Base-by-base conservation (phyloP, 2,113 vertebrate species). In the Poeciliopsis occidentalis region DNA sequence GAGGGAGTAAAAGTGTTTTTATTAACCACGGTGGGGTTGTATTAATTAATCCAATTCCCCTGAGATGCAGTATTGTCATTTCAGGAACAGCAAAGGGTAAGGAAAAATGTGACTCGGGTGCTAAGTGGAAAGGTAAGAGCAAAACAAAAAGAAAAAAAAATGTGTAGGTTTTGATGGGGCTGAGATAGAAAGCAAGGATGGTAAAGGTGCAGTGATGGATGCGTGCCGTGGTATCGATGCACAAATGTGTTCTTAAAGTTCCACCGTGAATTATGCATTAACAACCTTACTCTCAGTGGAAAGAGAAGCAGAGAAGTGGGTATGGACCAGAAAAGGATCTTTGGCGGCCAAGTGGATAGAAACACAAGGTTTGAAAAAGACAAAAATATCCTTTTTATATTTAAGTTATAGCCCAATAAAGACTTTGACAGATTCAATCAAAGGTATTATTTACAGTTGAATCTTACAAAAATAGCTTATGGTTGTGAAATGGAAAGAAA, bases 251-350 rank as follows among this genome's bases (percentile, higher is more conserved):
- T 72, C 67, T 82, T 85, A 76, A 73, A 77, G 75, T 73, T 64
- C 32, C 44, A 73, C 71, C 78, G 81, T 85, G 76, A 81, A 92
- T 92, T 87, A 91, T 87, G 62, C 68, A 88, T 87, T 82, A 90
- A 76, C 77, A 34, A 64, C 64, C 44, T 60, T 66, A 65, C 71
- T 85, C 84, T 80, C 68, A 57, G 70, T 70, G 68, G 76, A 70
- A 64, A 54, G 19, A 57, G 66, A 69, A 32, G 39, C 27, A n/a
- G 75, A 67, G 74, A 37, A 64, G 67, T 72, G 64, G 80, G 65
- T 80, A 76, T 75, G 60, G 77, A 71, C 26, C 57, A 78, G 60
- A 41, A 75, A 80, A 73, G 65, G 54, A 61, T 63, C 71, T 75
- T n/a, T 10, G 34, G 32, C 64, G 51, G 12, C 67, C 34, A 19